Percentiles rank a stretch among this genome's conserved stretches.
Evolutionary conservation across 2,888 invertebrate species (phyloP).

Genomic region (Dendrolimus pini): DNA sequence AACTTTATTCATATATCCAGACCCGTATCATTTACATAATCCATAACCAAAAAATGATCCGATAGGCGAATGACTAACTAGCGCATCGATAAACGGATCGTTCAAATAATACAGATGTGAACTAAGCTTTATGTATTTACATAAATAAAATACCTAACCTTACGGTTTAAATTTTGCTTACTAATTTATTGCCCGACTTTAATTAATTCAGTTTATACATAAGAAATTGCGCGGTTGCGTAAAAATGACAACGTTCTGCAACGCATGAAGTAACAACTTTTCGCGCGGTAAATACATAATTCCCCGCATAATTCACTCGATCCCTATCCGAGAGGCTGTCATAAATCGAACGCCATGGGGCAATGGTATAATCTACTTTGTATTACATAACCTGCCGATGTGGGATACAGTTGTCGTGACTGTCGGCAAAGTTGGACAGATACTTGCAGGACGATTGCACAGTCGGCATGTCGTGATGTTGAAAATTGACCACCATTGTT

Average conservation of each 20-base stretch:
- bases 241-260: neutral
- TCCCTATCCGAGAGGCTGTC: conserved; percentile 28
- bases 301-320: conserved; percentile 24
- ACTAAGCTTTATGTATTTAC: no score
- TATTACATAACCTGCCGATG: conserved; percentile 40
- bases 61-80: no score
- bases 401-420: conserved; percentile 44
- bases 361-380: conserved; percentile 40
- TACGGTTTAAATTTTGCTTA: neutral
- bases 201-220: neutral
- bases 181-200: neutral
- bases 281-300: conserved; percentile 6
- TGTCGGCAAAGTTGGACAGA: conserved; percentile 13
- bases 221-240: neutral
- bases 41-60: no score
- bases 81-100: no score
- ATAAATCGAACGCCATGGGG: conserved; percentile 48
- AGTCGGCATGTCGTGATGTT: conserved; percentile 5
- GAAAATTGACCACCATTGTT: conserved; percentile 15
- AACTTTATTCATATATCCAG: no score
- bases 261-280: neutral
- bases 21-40: no score
- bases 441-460: conserved; percentile 16
- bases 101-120: no score
- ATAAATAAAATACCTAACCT: no score